Evolutionary conservation across 2,797 vertebrate species (phyloP).

Genomic region (Gila robusta): DNA sequence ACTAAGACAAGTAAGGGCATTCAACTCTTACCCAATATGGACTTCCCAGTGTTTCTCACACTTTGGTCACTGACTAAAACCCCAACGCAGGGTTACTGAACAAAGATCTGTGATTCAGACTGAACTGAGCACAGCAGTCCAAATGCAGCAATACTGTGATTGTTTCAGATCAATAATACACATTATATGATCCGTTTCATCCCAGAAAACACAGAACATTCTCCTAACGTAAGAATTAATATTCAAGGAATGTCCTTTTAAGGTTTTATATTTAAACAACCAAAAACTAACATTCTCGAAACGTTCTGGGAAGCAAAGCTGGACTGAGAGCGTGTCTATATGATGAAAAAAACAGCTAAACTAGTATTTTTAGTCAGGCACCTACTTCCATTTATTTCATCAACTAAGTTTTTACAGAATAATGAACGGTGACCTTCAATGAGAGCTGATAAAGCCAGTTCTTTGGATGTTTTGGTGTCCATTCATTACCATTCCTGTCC

Average conservation of each 20-base stretch:
- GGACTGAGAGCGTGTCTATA: not conserved
- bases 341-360: not conserved
- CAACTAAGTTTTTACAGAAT: not conserved
- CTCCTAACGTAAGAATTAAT: not conserved
- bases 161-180: not conserved
- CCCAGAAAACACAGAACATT: not conserved
- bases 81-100: not conserved
- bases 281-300: not conserved
- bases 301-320: not conserved
- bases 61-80: constrained; percentile 45
- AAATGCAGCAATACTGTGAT: too few relatives aligned
- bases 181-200: not conserved
- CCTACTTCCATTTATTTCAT: not conserved
- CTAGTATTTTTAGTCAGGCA: not conserved
- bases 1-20: constrained; percentile 58
- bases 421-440: not conserved
- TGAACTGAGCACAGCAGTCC: not conserved
- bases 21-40: constrained; percentile 66
- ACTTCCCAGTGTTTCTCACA: constrained; percentile 39
- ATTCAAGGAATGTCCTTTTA: not conserved
- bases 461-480: not conserved
- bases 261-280: not conserved
- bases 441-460: not conserved
- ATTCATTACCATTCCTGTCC: not conserved
- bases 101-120: not conserved